A percentile compares a stretch with the other conserved stretches of the same genome.
Conservation (phyloP, 2,888 invertebrate species). For the Heterodera filipjevi region DNA sequence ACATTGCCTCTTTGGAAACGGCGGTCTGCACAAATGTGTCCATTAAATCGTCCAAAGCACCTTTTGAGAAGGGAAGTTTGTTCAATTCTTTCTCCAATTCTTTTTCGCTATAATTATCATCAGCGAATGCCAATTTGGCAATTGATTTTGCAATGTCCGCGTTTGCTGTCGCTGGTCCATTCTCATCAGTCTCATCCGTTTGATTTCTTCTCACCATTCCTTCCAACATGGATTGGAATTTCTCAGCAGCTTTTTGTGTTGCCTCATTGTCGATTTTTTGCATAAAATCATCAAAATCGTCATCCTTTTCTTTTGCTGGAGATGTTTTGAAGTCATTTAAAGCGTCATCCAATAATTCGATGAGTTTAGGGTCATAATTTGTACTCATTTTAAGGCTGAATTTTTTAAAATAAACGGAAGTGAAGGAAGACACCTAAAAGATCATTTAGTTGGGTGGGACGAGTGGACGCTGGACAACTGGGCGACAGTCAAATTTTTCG, state of each 20-base stretch:
- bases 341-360: slow-evolving; percentile 36
- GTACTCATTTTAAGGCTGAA: slow-evolving; percentile 10
- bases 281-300: slow-evolving; percentile 49
- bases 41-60: slow-evolving; percentile 57
- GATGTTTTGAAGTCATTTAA: slow-evolving; percentile 34
- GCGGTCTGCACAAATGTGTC: slow-evolving; percentile 56
- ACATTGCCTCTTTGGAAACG: slow-evolving; percentile 58
- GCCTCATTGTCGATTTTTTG: slow-evolving; percentile 38
- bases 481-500: too few species aligned
- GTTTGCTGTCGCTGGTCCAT: not conserved
- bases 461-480: too few species aligned
- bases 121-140: slow-evolving; percentile 1
- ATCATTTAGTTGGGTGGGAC: too few species aligned
- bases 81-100: slow-evolving; percentile 31
- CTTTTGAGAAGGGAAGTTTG: slow-evolving; percentile 49
- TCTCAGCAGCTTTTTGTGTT: slow-evolving; percentile 43
- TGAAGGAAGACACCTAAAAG: too few species aligned
- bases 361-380: slow-evolving; percentile 18
- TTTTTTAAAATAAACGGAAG: too few species aligned
- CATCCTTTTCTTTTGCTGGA: slow-evolving; percentile 26
- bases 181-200: not conserved
- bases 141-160: slow-evolving; percentile 4
- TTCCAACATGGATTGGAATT: slow-evolving; percentile 38
- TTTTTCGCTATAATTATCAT: slow-evolving; percentile 28
- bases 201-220: slow-evolving; percentile 15